phyloP scores from a whole-genome alignment of 2,113 vertebrate genomes.

The Siniperca knerii region DNA sequence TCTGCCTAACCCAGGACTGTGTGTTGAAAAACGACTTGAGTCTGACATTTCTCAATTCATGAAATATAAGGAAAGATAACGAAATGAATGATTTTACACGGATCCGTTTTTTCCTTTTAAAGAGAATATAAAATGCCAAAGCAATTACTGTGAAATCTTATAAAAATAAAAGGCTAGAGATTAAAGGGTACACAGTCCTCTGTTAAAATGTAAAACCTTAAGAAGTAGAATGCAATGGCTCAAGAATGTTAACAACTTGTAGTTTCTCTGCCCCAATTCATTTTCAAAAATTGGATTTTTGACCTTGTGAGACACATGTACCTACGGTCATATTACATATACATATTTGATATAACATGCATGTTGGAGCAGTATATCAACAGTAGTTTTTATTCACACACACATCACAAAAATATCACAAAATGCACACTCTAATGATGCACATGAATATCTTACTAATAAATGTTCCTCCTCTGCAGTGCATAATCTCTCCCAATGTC shows the following conservation, averaged over 20 bases:
- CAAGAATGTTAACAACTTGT: not conserved
- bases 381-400: not conserved
- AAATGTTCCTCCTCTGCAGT: conserved; percentile 11
- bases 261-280: not conserved
- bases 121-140: not conserved
- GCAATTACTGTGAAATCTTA: conserved; percentile 32
- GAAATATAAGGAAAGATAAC: not conserved
- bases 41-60: not conserved
- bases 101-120: not conserved
- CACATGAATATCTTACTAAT: not conserved
- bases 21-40: not conserved
- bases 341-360: no score
- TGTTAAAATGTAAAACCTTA: not conserved
- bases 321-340: not conserved
- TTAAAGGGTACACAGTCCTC: not conserved
- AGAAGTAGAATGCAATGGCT: not conserved
- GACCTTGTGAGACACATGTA: not conserved
- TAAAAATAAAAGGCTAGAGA: not conserved
- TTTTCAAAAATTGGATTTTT: not conserved
- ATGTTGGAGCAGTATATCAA: not conserved
- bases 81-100: not conserved
- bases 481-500: not conserved
- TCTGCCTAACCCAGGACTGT: not conserved
- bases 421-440: not conserved
- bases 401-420: not conserved